These are phyloP conservation scores for Oreochromis mossambicus DNA, from an alignment of 2,797 vertebrate species.

Conservation along the genomic window DNA sequence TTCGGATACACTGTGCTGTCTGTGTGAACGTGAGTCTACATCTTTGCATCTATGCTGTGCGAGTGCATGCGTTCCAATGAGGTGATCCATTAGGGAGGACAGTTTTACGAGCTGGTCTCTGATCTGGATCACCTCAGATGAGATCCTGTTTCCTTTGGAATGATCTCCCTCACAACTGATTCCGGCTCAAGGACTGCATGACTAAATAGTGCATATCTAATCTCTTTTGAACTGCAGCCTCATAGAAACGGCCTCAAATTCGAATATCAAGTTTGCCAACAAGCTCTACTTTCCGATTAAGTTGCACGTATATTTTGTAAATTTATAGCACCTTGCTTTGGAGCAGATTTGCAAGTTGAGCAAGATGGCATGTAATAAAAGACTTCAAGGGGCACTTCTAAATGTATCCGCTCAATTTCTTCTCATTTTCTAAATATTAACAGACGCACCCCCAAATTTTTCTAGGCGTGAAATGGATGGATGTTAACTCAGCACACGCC, in stretches of 20 bases:
- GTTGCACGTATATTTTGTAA: constrained; percentile 60
- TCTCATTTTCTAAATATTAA: neutral
- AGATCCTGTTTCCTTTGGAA: constrained; percentile 72
- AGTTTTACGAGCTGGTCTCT: constrained; percentile 72
- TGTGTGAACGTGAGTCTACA: neutral
- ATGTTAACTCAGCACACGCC: neutral
- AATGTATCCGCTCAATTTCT: neutral
- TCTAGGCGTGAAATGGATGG: neutral
- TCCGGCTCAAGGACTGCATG: constrained; percentile 69
- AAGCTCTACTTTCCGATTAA: constrained; percentile 72
- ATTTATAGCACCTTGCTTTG: constrained; percentile 25
- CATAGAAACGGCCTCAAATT: constrained; percentile 66
- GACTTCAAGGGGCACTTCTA: neutral
- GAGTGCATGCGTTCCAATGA: constrained; percentile 22
- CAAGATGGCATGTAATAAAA: neutral
- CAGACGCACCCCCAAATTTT: neutral
- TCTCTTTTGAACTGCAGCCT: constrained; percentile 74
- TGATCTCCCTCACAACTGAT: constrained; percentile 66
- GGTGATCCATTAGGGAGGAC: constrained; percentile 69
- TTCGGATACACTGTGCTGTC: neutral
- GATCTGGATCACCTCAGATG: constrained; percentile 67
- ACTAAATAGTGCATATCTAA: constrained; percentile 74
- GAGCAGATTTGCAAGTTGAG: neutral
- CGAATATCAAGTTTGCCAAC: constrained; percentile 68
- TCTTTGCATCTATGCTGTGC: constrained; percentile 1